Evolutionary conservation across 2,888 invertebrate genomes (phyloP).

Genomic region (Drosophila paramelanica): DNA sequence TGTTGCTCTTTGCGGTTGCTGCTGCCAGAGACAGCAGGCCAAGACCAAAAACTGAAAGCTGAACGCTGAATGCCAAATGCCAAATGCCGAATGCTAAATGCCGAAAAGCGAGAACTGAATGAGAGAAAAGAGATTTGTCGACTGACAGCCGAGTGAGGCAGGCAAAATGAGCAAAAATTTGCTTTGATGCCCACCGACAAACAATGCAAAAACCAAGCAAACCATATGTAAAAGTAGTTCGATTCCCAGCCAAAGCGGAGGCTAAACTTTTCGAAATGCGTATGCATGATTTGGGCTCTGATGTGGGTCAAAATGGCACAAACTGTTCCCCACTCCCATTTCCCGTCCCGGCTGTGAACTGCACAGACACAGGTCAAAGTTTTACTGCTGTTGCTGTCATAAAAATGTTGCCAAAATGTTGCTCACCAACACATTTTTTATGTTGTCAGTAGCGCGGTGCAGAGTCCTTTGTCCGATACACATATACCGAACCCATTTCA

Average conservation of each 20-base stretch:
- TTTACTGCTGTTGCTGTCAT: constrained; percentile 79
- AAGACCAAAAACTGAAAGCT: constrained; percentile 27
- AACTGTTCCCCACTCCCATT: not conserved
- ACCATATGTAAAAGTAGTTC: constrained; percentile 30
- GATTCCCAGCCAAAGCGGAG: constrained; percentile 16
- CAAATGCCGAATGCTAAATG: constrained; percentile 11
- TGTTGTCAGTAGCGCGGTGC: constrained; percentile 37
- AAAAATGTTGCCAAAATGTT: constrained; percentile 73
- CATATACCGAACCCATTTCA: constrained; percentile 73
- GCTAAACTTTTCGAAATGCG: constrained; percentile 52
- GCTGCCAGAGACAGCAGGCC: constrained; percentile 39
- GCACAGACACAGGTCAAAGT: constrained; percentile 67
- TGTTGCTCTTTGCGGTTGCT: constrained; percentile 77
- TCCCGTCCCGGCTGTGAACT: constrained; percentile 2
- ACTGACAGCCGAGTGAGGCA: constrained; percentile 43
- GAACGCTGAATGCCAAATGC: constrained; percentile 24
- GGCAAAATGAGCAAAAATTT: constrained; percentile 53
- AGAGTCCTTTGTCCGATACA: constrained; percentile 46
- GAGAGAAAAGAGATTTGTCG: constrained; percentile 52
- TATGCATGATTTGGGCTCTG: constrained; percentile 60
- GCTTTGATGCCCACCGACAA: constrained; percentile 61
- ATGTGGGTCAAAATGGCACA: constrained; percentile 70
- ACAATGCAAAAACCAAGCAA: constrained; percentile 34
- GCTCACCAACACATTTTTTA: constrained; percentile 32
- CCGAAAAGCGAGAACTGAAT: constrained; percentile 23